phyloP scores from a whole-genome alignment of 2,888 invertebrate species.

The Herminia tarsipennalis region DNA sequence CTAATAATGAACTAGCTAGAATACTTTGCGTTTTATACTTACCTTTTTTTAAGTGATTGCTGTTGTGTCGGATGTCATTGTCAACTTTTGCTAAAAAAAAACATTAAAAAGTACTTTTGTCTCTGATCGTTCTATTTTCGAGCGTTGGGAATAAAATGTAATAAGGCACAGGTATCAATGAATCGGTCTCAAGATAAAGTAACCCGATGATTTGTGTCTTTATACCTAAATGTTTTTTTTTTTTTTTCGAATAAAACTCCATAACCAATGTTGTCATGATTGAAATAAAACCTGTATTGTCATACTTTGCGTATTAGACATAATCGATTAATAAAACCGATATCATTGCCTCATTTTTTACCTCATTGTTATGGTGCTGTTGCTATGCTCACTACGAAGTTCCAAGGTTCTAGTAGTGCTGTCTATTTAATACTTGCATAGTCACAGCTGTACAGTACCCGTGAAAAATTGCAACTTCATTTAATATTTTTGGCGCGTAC shows the following conservation, averaged over 20 bases:
- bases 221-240: too few relatives aligned
- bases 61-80: too few relatives aligned
- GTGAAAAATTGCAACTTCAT: slow-evolving; percentile 49
- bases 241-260: slow-evolving; percentile 1
- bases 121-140: too few relatives aligned
- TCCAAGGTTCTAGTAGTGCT: slow-evolving; percentile 23
- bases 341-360: slow-evolving; percentile 1
- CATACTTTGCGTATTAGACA: neutral
- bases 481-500: slow-evolving; percentile 58
- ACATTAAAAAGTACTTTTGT: too few relatives aligned
- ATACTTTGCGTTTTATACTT: too few relatives aligned
- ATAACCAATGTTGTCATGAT: slow-evolving; percentile 1
- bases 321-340: slow-evolving; percentile 5
- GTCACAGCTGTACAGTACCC: slow-evolving; percentile 26
- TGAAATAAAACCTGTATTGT: slow-evolving; percentile 15
- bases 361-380: slow-evolving; percentile 19
- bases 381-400: slow-evolving; percentile 9
- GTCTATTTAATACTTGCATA: slow-evolving; percentile 24
- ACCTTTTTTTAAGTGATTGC: too few relatives aligned
- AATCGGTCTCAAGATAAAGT: neutral
- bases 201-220: too few relatives aligned
- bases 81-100: too few relatives aligned
- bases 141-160: too few relatives aligned
- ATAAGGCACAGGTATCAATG: neutral
- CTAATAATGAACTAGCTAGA: too few relatives aligned